These are phyloP conservation scores for Alouatta palliata DNA, from an alignment of 2,113 vertebrate species.

Conservation along the genomic window DNA sequence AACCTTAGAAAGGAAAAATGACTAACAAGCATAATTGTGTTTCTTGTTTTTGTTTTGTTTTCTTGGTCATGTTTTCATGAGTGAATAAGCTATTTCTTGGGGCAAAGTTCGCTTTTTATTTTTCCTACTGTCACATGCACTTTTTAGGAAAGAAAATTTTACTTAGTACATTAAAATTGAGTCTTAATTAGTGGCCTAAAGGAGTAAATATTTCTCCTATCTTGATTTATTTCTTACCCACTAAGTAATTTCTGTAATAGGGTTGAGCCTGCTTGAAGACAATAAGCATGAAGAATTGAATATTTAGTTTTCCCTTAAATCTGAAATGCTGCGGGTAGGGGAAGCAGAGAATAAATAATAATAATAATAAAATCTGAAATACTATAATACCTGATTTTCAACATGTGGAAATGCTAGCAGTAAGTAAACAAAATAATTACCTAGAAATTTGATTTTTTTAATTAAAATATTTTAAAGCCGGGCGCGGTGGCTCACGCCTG, in stretches of 20 bases:
- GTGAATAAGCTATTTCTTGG: not conserved
- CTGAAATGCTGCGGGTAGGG: not conserved
- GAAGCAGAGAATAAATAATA: too few relatives aligned
- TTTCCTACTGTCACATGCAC: not conserved
- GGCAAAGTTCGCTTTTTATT: not conserved
- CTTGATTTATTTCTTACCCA: not conserved
- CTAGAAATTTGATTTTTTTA: constrained; percentile 7
- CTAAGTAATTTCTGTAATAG: not conserved
- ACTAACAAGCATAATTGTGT: not conserved
- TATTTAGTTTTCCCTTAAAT: not conserved
- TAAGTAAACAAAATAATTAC: not conserved
- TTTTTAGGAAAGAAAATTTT: constrained; percentile 32
- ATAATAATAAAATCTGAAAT: not conserved
- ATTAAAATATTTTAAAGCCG: not conserved
- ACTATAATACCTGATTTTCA: not conserved
- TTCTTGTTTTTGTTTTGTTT: not conserved
- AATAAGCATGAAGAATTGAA: not conserved
- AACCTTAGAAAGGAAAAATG: not conserved
- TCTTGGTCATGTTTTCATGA: not conserved
- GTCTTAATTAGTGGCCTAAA: not conserved
- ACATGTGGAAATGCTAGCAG: not conserved
- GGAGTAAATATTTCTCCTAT: not conserved
- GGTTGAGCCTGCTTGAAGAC: not conserved
- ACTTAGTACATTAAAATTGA: not conserved
- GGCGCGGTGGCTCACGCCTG: too few relatives aligned